These are phyloP conservation scores for Catharus minimus DNA, from an alignment of 2,113 vertebrate genomes.

Conservation along the genomic window DNA sequence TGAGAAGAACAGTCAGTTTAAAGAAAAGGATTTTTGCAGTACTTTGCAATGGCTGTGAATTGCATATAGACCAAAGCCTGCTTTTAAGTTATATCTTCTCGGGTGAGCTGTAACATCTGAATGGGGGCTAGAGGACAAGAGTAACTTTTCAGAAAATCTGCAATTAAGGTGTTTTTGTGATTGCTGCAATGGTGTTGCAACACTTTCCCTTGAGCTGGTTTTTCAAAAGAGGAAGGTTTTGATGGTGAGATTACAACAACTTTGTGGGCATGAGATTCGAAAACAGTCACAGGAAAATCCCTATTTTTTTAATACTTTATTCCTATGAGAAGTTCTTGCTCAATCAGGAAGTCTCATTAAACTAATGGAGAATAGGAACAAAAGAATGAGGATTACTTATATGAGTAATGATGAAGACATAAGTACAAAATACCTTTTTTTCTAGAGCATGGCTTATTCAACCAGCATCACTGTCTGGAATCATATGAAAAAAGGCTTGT, in stretches of 20 bases:
- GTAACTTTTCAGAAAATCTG: neutral
- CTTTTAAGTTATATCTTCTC: neutral
- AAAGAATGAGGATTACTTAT: neutral
- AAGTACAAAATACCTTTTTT: neutral
- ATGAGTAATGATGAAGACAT: neutral
- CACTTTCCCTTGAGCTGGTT: neutral
- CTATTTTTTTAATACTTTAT: neutral
- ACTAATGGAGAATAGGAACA: neutral
- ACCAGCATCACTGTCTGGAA: neutral
- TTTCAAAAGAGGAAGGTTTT: neutral
- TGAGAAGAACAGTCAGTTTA: neutral
- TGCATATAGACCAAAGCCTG: neutral
- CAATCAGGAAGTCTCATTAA: constrained; percentile 20
- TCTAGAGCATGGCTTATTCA: neutral
- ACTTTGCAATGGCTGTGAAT: neutral
- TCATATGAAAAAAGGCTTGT: neutral
- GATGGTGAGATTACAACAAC: neutral
- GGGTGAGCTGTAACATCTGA: neutral
- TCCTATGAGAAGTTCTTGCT: constrained; percentile 12
- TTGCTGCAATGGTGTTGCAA: neutral
- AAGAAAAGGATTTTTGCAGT: neutral
- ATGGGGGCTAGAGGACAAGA: neutral
- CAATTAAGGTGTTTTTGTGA: neutral
- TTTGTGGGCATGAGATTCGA: neutral
- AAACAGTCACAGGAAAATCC: constrained; percentile 16